phyloP scores from a whole-genome alignment of 2,888 invertebrate genomes.

The Drosophila nr. fundita region DNA sequence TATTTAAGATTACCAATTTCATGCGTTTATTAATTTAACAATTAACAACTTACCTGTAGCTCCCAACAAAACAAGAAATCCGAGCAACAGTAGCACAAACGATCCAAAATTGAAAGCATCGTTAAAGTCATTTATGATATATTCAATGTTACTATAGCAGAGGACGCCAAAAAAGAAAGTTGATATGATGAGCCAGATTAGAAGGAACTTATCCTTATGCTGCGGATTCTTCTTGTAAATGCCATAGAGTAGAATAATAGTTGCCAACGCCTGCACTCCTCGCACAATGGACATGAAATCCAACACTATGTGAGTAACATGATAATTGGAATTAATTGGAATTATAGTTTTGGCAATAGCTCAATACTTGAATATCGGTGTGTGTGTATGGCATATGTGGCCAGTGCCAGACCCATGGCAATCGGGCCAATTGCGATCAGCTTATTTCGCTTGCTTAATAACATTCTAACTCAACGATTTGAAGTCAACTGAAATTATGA shows the following conservation, averaged over 20 bases:
- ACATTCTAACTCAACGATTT: constrained; percentile 5
- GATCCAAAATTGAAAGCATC: neutral
- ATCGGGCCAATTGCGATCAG: constrained; percentile 9
- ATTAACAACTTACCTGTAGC: constrained; percentile 5
- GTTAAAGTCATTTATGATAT: neutral
- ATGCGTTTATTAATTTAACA: neutral
- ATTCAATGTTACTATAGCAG: neutral
- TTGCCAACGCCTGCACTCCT: constrained; percentile 2
- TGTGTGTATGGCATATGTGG: neutral
- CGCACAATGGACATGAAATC: neutral
- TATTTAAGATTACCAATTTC: too few species aligned
- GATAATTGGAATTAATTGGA: neutral
- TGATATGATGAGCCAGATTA: constrained; percentile 15
- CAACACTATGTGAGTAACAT: neutral
- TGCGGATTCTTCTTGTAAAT: constrained; percentile 6
- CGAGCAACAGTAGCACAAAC: neutral
- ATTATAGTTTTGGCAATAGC: neutral
- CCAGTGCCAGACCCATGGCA: constrained; percentile 1
- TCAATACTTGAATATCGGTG: neutral
- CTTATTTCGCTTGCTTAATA: neutral
- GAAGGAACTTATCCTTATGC: constrained; percentile 14
- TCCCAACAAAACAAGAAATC: neutral
- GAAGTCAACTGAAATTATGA: neutral
- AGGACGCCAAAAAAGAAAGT: neutral
- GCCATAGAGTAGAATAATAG: constrained; percentile 7